A percentile compares a stretch with the other conserved stretches of the same genome.
These are phyloP conservation scores for Lycaena phlaeas DNA, from an alignment of 2,888 invertebrate genomes.

Conservation along the genomic window DNA sequence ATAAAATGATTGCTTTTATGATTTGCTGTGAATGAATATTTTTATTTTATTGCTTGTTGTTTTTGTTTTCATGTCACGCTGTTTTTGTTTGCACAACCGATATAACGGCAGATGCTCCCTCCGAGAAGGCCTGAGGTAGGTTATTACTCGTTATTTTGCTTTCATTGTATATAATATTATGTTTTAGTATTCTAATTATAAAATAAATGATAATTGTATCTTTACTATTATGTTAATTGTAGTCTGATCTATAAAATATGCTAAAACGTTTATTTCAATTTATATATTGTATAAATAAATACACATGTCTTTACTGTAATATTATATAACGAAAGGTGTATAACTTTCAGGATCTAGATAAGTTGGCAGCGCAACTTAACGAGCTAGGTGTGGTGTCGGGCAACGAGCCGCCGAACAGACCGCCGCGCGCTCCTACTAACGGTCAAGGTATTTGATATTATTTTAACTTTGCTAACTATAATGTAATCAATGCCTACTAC, in stretches of 20 bases:
- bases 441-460: constrained; percentile 64
- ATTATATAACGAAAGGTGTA: too few species aligned
- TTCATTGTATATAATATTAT: constrained; percentile 6
- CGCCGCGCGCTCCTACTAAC: constrained; percentile 59
- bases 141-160: constrained; percentile 24
- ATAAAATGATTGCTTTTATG: not conserved
- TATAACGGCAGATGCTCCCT: constrained; percentile 78
- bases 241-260: too few species aligned
- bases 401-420: constrained; percentile 76
- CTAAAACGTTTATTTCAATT: too few species aligned
- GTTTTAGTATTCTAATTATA: constrained; percentile 11
- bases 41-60: constrained; percentile 49
- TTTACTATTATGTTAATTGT: not conserved
- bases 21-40: constrained; percentile 1
- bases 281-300: too few species aligned
- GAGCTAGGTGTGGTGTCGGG: constrained; percentile 89
- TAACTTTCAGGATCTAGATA: constrained; percentile 89
- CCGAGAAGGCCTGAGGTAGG: constrained; percentile 93
- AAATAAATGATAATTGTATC: not conserved
- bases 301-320: not conserved
- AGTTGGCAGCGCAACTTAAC: constrained; percentile 95
- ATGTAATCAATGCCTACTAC: too few species aligned
- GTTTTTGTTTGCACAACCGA: constrained; percentile 67
- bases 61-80: constrained; percentile 69
- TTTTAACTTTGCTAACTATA: too few species aligned